These are phyloP conservation scores for Anguilla anguilla DNA, from an alignment of 2,797 vertebrate genomes.

Conservation along the genomic window DNA sequence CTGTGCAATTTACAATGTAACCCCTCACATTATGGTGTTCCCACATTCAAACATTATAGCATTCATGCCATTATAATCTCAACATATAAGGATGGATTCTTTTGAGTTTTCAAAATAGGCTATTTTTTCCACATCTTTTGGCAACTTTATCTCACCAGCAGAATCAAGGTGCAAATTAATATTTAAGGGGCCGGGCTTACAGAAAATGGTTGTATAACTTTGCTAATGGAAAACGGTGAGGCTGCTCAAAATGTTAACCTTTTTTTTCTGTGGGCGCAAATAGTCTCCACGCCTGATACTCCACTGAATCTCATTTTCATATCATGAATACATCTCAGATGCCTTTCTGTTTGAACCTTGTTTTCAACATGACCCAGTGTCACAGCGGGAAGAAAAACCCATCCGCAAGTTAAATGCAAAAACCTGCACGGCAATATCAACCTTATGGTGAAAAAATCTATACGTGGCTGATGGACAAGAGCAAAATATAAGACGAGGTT, in stretches of 20 bases:
- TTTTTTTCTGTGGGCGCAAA: slow-evolving; percentile 56
- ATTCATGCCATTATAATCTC: not conserved
- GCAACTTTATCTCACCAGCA: not conserved
- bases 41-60: not conserved
- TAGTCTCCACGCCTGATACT: slow-evolving; percentile 39
- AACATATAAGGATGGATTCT: not conserved
- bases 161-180: slow-evolving; percentile 14
- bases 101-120: slow-evolving; percentile 28
- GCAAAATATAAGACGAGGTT: slow-evolving; percentile 68
- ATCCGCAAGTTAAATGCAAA: slow-evolving; percentile 57
- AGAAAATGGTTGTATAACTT: slow-evolving; percentile 37
- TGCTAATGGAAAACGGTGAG: slow-evolving; percentile 55
- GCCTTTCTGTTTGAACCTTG: slow-evolving; percentile 60
- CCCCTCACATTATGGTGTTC: not conserved
- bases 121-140: not conserved
- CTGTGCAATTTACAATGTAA: slow-evolving; percentile 12
- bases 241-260: slow-evolving; percentile 48
- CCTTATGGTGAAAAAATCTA: slow-evolving; percentile 58
- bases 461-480: slow-evolving; percentile 74
- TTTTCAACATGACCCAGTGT: slow-evolving; percentile 60
- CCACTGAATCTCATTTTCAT: slow-evolving; percentile 68
- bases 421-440: slow-evolving; percentile 66
- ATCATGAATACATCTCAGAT: slow-evolving; percentile 62
- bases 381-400: slow-evolving; percentile 54
- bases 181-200: slow-evolving; percentile 33